Conservation (phyloP, 2,797 vertebrate species). For the Tympanoctomys barrerae region DNA sequence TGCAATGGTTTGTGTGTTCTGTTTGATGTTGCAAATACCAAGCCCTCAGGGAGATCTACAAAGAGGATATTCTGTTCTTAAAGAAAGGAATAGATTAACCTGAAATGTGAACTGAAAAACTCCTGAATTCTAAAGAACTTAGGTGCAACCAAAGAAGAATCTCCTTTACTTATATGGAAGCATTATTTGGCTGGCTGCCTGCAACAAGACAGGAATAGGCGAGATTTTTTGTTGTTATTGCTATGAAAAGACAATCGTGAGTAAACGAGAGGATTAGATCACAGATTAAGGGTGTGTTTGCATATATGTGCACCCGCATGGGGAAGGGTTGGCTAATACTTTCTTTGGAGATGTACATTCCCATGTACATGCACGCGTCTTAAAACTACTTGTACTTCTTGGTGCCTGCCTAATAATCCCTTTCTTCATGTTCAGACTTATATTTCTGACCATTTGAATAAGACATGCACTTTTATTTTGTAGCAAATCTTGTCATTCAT, state of each 20-base stretch:
- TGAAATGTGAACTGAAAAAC: conserved; percentile 87
- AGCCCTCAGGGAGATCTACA: conserved; percentile 86
- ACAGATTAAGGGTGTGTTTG: background rate
- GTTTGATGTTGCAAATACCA: conserved; percentile 89
- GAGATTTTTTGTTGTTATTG: conserved; percentile 81
- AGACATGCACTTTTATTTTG: background rate
- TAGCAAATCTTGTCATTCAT: background rate
- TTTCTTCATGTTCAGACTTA: conserved; percentile 21
- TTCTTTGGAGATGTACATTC: conserved; percentile 17
- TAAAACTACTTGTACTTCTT: background rate
- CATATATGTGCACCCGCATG: no score
- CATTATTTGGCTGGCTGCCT: conserved; percentile 77
- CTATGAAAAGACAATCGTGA: conserved; percentile 65
- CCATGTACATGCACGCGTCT: background rate
- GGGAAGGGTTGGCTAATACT: background rate
- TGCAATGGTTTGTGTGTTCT: conserved; percentile 86
- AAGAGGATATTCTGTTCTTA: conserved; percentile 88
- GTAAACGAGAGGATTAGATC: conserved; percentile 59
- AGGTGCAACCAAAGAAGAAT: conserved; percentile 79
- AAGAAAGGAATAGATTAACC: conserved; percentile 90
- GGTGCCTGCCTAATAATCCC: background rate
- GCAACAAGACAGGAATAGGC: conserved; percentile 61
- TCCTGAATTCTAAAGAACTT: conserved; percentile 84
- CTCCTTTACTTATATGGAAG: conserved; percentile 83
- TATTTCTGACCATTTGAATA: background rate